Evolutionary conservation across 1,140 invertebrate species (phyloP).

Genomic region (Oscheius sp.): DNA sequence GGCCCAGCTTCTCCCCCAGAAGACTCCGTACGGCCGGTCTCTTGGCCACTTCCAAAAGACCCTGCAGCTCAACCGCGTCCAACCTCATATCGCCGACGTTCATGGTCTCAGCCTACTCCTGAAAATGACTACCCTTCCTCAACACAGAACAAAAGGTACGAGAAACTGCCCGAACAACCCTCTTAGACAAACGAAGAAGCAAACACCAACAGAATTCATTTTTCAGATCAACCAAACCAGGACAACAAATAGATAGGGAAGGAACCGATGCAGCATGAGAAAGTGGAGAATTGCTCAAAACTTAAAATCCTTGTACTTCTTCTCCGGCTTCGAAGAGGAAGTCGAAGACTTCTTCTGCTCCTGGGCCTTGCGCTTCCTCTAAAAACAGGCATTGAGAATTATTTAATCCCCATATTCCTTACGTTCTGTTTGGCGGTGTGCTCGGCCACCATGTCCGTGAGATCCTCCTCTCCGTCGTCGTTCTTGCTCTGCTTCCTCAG

Average conservation of each 20-base stretch:
- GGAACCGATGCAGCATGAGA: neutral
- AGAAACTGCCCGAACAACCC: no score
- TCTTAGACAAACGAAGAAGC: no score
- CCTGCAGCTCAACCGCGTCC: no score
- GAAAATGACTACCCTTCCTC: no score
- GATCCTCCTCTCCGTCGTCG: conserved; percentile 79
- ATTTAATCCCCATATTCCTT: conserved; percentile 11
- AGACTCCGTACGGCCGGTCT: no score
- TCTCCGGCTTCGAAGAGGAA: conserved; percentile 40
- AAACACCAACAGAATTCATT: no score
- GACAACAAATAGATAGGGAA: neutral
- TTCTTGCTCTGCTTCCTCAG: conserved; percentile 66
- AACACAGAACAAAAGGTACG: no score
- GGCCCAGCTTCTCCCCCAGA: no score
- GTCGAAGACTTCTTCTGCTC: conserved; percentile 53
- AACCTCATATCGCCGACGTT: no score
- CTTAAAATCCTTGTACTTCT: conserved; percentile 61
- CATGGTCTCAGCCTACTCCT: no score
- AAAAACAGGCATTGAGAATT: conserved; percentile 33
- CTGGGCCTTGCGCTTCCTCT: conserved; percentile 59
- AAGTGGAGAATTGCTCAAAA: conserved; percentile 38
- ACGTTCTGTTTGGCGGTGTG: conserved; percentile 66
- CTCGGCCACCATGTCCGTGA: conserved; percentile 96
- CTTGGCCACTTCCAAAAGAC: no score
- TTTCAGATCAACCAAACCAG: no score